Evolutionary conservation across 2,797 vertebrate species (phyloP).

Genomic region (Sphenodon punctatus): DNA sequence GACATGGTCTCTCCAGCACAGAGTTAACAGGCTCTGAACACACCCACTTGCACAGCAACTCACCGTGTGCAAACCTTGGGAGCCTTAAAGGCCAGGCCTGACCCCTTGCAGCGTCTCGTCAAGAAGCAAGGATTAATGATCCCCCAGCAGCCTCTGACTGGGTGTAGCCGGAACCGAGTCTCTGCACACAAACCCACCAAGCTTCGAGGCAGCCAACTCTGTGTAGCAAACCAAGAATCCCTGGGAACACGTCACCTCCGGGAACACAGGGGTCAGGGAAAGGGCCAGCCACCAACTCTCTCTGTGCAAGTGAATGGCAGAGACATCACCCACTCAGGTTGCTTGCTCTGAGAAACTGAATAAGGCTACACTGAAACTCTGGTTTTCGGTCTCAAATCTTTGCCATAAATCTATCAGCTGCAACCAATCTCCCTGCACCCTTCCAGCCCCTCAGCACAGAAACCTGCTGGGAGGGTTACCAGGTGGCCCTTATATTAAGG

Average conservation of each 20-base stretch:
- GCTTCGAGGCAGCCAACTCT: neutral
- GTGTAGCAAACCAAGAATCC: neutral
- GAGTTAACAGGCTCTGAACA: neutral
- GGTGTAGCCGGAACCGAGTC: accelerated
- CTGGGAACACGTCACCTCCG: neutral
- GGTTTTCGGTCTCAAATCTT: conserved; percentile 3
- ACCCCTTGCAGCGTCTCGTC: neutral
- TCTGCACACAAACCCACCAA: neutral
- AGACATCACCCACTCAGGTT: neutral
- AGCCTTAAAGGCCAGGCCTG: neutral
- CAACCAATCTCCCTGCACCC: neutral
- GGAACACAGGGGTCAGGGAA: too few species aligned
- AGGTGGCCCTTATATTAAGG: too few species aligned
- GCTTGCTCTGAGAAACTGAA: conserved; percentile 18
- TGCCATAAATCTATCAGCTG: conserved; percentile 16
- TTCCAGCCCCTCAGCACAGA: too few species aligned
- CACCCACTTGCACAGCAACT: accelerated
- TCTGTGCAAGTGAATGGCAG: too few species aligned
- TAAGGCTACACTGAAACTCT: conserved; percentile 7
- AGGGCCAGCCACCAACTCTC: too few species aligned
- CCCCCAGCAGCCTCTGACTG: neutral
- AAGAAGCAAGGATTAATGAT: neutral
- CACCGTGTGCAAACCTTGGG: neutral
- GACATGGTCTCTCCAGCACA: accelerated
- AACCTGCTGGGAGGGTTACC: too few species aligned